Evolutionary conservation across 2,888 invertebrate genomes (phyloP).

Genomic region (Megastigmus dorsalis): DNA sequence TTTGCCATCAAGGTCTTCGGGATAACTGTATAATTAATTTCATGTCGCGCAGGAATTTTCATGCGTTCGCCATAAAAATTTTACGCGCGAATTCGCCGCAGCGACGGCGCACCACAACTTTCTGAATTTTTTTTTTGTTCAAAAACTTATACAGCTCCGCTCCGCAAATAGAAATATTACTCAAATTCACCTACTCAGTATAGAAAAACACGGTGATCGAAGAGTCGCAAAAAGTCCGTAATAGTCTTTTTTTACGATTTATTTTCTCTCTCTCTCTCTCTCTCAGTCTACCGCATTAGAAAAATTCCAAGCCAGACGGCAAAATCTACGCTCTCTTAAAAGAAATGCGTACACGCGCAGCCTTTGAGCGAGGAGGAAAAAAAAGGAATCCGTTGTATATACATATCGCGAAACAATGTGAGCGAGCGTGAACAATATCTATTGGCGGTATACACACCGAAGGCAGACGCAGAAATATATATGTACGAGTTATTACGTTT

Average conservation of each 20-base stretch:
- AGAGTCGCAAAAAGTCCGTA: not conserved
- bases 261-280: not conserved
- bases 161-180: not conserved
- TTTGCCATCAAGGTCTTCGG: too few relatives aligned
- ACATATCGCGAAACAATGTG: not conserved
- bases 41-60: too few relatives aligned
- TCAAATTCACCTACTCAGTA: not conserved
- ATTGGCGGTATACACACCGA: constrained; percentile 2
- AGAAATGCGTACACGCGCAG: too few relatives aligned
- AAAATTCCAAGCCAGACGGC: too few relatives aligned
- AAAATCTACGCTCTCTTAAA: not conserved
- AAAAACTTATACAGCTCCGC: too few relatives aligned
- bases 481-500: constrained; percentile 26
- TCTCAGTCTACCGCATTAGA: not conserved
- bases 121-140: not conserved
- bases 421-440: not conserved
- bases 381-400: not conserved
- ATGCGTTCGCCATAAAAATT: not conserved
- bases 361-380: too few relatives aligned
- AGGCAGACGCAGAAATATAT: not conserved
- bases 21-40: too few relatives aligned
- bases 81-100: not conserved
- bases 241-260: not conserved
- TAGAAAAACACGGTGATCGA: not conserved
- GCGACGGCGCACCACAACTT: not conserved